Evolutionary conservation across 2,888 invertebrate genomes (phyloP).

Genomic region (Pristionchus fissidentatus): DNA sequence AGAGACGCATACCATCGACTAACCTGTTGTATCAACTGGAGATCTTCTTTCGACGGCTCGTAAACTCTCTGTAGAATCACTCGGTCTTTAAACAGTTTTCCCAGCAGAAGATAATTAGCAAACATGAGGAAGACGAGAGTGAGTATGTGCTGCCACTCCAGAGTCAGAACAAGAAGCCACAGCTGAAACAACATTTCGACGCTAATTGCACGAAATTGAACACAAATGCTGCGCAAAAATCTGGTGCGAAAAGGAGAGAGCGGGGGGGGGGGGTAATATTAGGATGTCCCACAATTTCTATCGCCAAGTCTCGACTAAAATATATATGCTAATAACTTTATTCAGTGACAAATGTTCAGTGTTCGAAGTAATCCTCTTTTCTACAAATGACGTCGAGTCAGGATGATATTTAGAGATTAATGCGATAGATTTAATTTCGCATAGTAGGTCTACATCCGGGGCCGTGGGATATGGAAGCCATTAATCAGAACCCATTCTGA

Average conservation of each 20-base stretch:
- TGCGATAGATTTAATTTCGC: too few relatives aligned
- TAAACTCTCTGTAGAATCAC: conserved; percentile 71
- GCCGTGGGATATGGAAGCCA: too few relatives aligned
- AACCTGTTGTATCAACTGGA: conserved; percentile 64
- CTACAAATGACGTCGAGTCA: too few relatives aligned
- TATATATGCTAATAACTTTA: too few relatives aligned
- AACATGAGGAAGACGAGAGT: conserved; percentile 89
- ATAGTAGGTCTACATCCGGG: too few relatives aligned
- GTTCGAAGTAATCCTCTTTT: too few relatives aligned
- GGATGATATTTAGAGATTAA: too few relatives aligned
- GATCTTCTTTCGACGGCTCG: conserved; percentile 69
- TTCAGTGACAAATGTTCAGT: too few relatives aligned
- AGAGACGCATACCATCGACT: neutral
- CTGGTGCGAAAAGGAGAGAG: neutral
- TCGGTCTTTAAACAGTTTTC: conserved; percentile 85
- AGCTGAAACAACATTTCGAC: conserved; percentile 84
- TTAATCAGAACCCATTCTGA: too few relatives aligned
- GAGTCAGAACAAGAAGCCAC: conserved; percentile 85
- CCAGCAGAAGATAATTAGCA: conserved; percentile 91
- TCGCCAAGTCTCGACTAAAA: neutral
- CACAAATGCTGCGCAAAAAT: too few relatives aligned
- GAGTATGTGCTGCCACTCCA: conserved; percentile 92
- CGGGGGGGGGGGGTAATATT: conserved; percentile 37
- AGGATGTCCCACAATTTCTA: too few relatives aligned
- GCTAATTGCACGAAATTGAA: too few relatives aligned